Evolutionary conservation across 2,113 vertebrate species (phyloP).

Genomic region (Bubo bubo): DNA sequence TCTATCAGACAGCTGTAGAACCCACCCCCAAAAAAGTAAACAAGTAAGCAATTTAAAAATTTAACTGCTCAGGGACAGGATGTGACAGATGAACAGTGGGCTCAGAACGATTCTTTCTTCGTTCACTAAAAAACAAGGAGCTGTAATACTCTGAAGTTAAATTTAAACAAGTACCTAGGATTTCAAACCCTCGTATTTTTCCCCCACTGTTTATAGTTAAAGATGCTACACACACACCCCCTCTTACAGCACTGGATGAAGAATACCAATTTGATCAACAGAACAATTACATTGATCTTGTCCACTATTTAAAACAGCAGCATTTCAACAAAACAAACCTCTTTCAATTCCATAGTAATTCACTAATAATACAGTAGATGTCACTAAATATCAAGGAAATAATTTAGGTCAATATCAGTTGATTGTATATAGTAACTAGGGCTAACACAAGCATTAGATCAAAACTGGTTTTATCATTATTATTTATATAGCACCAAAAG

Average conservation of each 20-base stretch:
- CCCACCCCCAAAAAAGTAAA: not conserved
- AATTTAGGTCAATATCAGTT: not conserved
- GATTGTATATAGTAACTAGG: not conserved
- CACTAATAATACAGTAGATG: conserved; percentile 72
- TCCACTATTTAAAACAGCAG: not conserved
- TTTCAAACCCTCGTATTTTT: not conserved
- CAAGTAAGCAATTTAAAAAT: not conserved
- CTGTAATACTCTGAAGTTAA: not conserved
- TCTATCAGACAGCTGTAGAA: not conserved
- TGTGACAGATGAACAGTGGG: not conserved
- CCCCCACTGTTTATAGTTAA: not conserved
- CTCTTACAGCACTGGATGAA: not conserved
- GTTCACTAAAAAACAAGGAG: not conserved
- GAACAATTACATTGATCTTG: not conserved
- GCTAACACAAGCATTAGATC: not conserved
- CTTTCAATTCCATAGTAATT: conserved; percentile 36
- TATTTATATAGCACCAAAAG: not conserved
- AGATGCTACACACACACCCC: not conserved
- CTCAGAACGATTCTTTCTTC: not conserved
- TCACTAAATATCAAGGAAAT: conserved; percentile 69
- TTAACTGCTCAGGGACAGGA: not conserved
- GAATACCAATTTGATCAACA: not conserved
- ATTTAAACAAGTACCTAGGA: not conserved
- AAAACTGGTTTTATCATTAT: not conserved
- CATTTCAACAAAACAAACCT: not conserved